phyloP scores from a whole-genome alignment of 2,797 vertebrate genomes.

The Dromococcyx pavoninus region DNA sequence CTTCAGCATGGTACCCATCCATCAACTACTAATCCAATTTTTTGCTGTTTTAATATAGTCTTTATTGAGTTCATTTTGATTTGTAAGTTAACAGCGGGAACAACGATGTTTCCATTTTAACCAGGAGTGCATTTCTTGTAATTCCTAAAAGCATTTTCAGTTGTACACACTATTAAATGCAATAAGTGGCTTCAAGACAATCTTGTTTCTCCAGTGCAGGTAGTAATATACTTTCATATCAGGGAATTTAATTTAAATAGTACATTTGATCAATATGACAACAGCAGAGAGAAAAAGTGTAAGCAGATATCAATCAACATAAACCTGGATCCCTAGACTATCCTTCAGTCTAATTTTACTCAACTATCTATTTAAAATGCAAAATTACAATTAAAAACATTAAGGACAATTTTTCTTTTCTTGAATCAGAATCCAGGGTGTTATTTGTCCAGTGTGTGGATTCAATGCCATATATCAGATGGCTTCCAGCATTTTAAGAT shows the following conservation, averaged over 20 bases:
- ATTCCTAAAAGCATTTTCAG: slow-evolving; percentile 49
- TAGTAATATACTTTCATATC: not conserved
- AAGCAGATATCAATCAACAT: slow-evolving; percentile 22
- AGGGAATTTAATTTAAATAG: slow-evolving; percentile 40
- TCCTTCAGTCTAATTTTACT: not conserved
- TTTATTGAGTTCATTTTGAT: slow-evolving; percentile 53
- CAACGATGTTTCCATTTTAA: slow-evolving; percentile 21
- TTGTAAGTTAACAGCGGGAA: not conserved
- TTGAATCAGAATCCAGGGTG: not conserved
- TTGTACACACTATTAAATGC: not conserved
- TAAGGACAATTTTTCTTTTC: not conserved
- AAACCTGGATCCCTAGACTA: not conserved
- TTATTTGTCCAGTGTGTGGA: not conserved
- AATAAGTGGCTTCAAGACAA: not conserved
- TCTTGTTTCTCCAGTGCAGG: not conserved
- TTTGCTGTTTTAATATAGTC: slow-evolving; percentile 32
- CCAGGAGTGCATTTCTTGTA: slow-evolving; percentile 38
- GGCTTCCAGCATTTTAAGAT: not conserved
- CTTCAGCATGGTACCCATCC: not conserved
- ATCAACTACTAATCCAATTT: not conserved
- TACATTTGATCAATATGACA: not conserved
- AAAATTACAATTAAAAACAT: not conserved
- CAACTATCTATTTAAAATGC: not conserved
- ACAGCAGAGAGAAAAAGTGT: not conserved
- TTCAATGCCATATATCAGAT: not conserved